A percentile compares a stretch with the other conserved stretches of the same genome.
These are phyloP conservation scores for Eira barbara DNA, from an alignment of 2,113 vertebrate genomes.

Conservation along the genomic window DNA sequence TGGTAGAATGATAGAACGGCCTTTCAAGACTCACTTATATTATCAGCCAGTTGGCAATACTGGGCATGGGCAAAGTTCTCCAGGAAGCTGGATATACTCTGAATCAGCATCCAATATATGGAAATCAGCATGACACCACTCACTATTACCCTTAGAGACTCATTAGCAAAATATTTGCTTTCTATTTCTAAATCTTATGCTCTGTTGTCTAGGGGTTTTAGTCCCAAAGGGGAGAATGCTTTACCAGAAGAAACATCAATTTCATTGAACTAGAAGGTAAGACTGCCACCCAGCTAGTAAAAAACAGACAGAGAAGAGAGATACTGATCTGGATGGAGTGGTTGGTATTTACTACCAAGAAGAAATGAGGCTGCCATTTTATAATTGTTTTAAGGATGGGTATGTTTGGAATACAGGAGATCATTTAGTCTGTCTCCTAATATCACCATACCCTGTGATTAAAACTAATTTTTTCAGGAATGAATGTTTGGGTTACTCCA, in stretches of 20 bases:
- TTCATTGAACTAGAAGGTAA: neutral
- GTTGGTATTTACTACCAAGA: neutral
- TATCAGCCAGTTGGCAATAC: no score
- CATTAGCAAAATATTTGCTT: neutral
- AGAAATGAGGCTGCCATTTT: neutral
- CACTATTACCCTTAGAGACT: neutral
- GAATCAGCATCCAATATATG: neutral
- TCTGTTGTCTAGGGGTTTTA: neutral
- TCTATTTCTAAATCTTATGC: neutral
- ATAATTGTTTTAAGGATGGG: neutral
- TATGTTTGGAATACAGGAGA: neutral
- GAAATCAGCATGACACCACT: neutral
- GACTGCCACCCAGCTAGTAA: neutral
- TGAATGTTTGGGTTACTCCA: neutral
- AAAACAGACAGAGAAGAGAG: neutral
- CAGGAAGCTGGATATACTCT: neutral
- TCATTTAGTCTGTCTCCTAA: neutral
- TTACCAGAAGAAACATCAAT: neutral
- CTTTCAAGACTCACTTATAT: neutral
- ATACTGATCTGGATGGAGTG: neutral
- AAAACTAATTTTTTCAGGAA: neutral
- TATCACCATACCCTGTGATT: neutral
- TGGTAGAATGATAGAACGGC: neutral
- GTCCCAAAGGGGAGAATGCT: neutral
- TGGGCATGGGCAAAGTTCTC: neutral